Evolutionary conservation across 2,888 invertebrate species (phyloP).

Genomic region (Caenorhabditis imperialis): DNA sequence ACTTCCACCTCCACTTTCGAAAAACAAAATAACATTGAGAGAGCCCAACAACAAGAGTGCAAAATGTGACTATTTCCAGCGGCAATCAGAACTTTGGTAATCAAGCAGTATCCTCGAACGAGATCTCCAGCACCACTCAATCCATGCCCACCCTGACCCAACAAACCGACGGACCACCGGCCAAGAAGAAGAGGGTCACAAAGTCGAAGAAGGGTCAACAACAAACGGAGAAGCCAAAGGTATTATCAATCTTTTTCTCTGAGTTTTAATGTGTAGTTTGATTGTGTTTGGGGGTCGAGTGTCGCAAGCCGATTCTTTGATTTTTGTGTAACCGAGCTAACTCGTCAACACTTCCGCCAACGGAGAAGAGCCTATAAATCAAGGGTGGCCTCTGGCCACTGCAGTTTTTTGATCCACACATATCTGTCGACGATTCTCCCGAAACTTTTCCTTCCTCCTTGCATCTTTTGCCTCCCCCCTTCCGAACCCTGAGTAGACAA

Average conservation of each 20-base stretch:
- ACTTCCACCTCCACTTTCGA: conserved; percentile 29
- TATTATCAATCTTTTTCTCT: conserved; percentile 15
- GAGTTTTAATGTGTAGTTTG: conserved; percentile 38
- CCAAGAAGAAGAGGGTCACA: conserved; percentile 13
- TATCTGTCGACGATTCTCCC: conserved; percentile 22
- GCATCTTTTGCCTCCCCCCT: conserved; percentile 9
- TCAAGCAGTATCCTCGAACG: conserved; percentile 7
- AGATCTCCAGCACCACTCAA: conserved; percentile 5
- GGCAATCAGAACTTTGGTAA: neutral
- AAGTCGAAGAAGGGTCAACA: conserved; percentile 20
- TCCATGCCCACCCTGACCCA: neutral
- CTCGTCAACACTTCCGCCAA: conserved; percentile 50
- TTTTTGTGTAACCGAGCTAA: conserved; percentile 45
- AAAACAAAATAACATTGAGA: conserved; percentile 24
- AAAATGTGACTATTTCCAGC: conserved; percentile 14
- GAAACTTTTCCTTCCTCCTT: conserved; percentile 21
- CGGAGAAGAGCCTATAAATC: conserved; percentile 35
- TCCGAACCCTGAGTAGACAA: neutral
- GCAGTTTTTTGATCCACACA: conserved; percentile 41
- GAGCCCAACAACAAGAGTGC: conserved; percentile 8
- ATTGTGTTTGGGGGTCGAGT: conserved; percentile 16
- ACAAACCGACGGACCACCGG: conserved; percentile 15
- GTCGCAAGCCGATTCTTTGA: conserved; percentile 24
- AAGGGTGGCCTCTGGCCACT: conserved; percentile 45
- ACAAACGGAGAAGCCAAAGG: conserved; percentile 22